Evolutionary conservation across 2,888 invertebrate species (phyloP), one percentile per base, ranked within the genome.

Genomic region (Agrotis clavis): DNA sequence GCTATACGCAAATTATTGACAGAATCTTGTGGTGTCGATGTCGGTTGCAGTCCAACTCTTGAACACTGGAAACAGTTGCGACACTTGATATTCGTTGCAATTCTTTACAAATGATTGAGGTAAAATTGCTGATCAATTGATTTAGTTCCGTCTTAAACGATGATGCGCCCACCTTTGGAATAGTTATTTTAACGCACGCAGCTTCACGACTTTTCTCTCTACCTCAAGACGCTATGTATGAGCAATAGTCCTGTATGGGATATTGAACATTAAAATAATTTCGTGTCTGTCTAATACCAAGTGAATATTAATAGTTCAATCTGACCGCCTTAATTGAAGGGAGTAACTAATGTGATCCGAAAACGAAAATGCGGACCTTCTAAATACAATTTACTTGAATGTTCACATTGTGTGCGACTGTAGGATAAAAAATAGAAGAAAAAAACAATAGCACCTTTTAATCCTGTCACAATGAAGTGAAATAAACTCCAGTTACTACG

Each of bases 1-100:
- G 84, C 84, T 86, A 87, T 87, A 86, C 86, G 87, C 88, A 86
- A 88, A 86, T 88, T 79, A 87, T 72, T 82, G 69, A 86, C 84
- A 81, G 85, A 85, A 81, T 81, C 79, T 82, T 77, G 79, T 85
- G 77, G 81, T 85, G 70, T 71, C 60, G 74, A 41, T 41, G 41
- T 41, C 76, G 81, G 83, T 78, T 77, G 66, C 68, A 53, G 79
- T 47, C 59, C 77, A 80, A 74, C 68, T 74, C 57, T 85, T 74
- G 75, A 82, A 79, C 74, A 86, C 79, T 70, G 81, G 62, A 74
- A 82, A 84, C 62, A 62, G 74, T 90, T 90, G 73, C 88, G 67
- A 85, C 83, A 89, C 69, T 77, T 63, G 71, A 77, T 73, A 71
- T 72, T 71, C 77, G 72, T 70, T 74, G 88, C 89, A 87, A 90